A percentile compares a stretch with the other conserved stretches of the same genome.
These are phyloP conservation scores for Thumatha senex DNA, from an alignment of 2,888 invertebrate species.

Conservation along the genomic window DNA sequence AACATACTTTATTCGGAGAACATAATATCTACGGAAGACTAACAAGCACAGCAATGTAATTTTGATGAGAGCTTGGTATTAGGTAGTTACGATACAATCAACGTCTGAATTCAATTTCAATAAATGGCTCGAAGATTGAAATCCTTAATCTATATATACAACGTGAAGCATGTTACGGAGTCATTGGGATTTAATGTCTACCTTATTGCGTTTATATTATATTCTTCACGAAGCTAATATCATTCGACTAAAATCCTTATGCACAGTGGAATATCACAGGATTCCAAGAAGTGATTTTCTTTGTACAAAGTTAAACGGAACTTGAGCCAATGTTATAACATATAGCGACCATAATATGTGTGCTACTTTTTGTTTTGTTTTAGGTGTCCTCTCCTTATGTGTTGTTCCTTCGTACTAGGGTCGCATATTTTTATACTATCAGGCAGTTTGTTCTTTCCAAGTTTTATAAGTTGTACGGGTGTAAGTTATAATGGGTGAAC, in stretches of 20 bases:
- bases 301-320: constrained; percentile 39
- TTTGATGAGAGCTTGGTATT: constrained; percentile 28
- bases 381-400: constrained; percentile 29
- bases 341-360: constrained; percentile 36
- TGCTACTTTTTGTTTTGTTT: constrained; percentile 40
- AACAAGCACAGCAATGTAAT: constrained; percentile 15
- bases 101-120: constrained; percentile 37
- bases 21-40: constrained; percentile 9
- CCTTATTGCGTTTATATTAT: constrained; percentile 29
- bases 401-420: constrained; percentile 22
- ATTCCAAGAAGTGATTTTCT: constrained; percentile 36
- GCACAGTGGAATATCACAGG: constrained; percentile 30
- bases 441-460: constrained; percentile 9
- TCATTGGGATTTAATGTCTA: constrained; percentile 30
- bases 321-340: constrained; percentile 39
- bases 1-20: constrained; percentile 9
- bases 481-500: too few relatives aligned
- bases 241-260: constrained; percentile 38
- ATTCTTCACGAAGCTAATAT: constrained; percentile 36
- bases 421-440: constrained; percentile 23
- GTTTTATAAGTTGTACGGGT: too few relatives aligned
- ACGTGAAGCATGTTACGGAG: constrained; percentile 29
- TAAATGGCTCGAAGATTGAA: constrained; percentile 37
- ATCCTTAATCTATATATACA: constrained; percentile 38
- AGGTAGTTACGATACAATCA: constrained; percentile 36